Conservation (phyloP, 2,888 invertebrate species). For the Idaea straminata region DNA sequence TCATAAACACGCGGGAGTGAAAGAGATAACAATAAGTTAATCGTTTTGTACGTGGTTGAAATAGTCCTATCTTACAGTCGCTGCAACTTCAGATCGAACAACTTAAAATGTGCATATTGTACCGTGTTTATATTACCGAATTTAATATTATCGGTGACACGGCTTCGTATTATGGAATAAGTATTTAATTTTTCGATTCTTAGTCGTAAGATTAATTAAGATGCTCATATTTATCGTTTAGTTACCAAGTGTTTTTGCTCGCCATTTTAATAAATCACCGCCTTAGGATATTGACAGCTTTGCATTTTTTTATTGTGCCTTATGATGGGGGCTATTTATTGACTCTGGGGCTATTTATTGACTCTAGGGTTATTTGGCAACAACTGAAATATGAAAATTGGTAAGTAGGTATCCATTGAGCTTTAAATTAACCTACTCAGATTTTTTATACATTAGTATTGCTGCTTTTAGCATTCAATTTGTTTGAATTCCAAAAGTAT, state of each 20-base stretch:
- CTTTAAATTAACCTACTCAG: too few species aligned
- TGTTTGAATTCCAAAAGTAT: too few species aligned
- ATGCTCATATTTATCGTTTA: background rate
- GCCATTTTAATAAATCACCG: background rate
- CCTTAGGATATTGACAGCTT: background rate
- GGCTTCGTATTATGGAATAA: constrained; percentile 21
- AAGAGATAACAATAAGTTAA: too few species aligned
- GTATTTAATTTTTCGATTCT: constrained; percentile 19
- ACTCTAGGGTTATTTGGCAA: too few species aligned
- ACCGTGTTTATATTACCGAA: constrained; percentile 15
- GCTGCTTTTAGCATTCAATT: too few species aligned
- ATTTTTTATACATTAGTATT: too few species aligned
- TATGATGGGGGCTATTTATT: too few species aligned
- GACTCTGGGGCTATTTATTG: too few species aligned
- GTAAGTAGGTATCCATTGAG: too few species aligned
- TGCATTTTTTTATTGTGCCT: background rate
- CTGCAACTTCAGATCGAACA: background rate
- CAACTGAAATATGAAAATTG: too few species aligned
- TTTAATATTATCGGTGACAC: constrained; percentile 19
- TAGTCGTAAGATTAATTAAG: constrained; percentile 25
- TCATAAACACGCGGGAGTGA: too few species aligned
- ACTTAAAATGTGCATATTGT: constrained; percentile 11
- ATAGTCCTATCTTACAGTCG: background rate
- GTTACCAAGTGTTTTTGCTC: background rate
- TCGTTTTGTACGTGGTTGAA: too few species aligned